A percentile compares a stretch with the other conserved stretches of the same genome.
These are phyloP conservation scores for Latrodectus hesperus DNA, from an alignment of 2,888 invertebrate species.

Conservation along the genomic window DNA sequence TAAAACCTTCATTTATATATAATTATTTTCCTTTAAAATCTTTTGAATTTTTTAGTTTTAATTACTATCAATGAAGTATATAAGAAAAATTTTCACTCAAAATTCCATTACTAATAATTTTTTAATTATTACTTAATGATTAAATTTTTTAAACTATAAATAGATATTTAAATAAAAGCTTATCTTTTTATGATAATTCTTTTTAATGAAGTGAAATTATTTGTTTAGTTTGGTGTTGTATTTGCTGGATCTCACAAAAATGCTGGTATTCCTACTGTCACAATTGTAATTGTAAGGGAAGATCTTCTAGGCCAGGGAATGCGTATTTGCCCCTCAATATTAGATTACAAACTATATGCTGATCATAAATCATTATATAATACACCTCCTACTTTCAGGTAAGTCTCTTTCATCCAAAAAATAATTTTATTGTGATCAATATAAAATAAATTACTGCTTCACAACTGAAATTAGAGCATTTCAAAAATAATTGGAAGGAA, in stretches of 20 bases:
- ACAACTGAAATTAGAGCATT: too few species aligned
- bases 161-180: too few species aligned
- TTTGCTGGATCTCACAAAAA: constrained; percentile 77
- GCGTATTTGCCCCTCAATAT: constrained; percentile 84
- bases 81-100: too few species aligned
- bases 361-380: constrained; percentile 94
- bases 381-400: constrained; percentile 98
- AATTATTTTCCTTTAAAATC: too few species aligned
- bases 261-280: constrained; percentile 94
- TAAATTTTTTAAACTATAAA: too few species aligned
- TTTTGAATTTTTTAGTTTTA: too few species aligned
- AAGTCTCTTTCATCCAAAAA: constrained; percentile 76
- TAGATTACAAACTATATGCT: constrained; percentile 87
- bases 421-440: too few species aligned
- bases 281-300: constrained; percentile 91
- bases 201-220: neutral
- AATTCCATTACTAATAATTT: neutral
- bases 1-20: too few species aligned
- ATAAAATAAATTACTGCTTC: neutral
- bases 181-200: neutral
- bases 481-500: neutral
- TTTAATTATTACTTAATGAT: too few species aligned
- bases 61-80: too few species aligned
- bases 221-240: constrained; percentile 44
- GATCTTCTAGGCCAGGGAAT: constrained; percentile 88